These are phyloP conservation scores for Stegana nigrithorax DNA, from an alignment of 2,888 invertebrate genomes.

Conservation along the genomic window DNA sequence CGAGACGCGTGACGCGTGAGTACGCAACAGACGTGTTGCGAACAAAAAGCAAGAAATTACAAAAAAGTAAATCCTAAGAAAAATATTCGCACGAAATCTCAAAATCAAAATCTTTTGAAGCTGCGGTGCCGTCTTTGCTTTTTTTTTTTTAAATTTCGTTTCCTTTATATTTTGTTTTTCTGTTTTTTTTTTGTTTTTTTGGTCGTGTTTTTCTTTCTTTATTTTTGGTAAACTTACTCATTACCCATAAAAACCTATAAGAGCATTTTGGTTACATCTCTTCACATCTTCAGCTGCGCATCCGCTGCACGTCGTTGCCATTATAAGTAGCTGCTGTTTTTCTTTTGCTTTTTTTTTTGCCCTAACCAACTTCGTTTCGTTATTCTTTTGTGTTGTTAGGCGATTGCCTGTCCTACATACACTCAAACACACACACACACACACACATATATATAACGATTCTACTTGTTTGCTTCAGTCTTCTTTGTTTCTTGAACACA, in stretches of 20 bases:
- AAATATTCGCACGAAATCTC: background rate
- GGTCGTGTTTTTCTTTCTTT: background rate
- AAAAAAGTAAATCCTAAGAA: background rate
- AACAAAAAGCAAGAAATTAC: background rate
- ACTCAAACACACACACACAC: background rate
- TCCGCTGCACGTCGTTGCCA: too few relatives aligned
- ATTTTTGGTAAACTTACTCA: background rate
- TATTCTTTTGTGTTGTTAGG: background rate
- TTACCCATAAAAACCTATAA: too few relatives aligned
- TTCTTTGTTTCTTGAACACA: too few relatives aligned
- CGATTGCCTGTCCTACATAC: too few relatives aligned
- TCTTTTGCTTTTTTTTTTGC: background rate
- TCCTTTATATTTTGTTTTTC: too few relatives aligned
- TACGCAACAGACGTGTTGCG: background rate
- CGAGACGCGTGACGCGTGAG: background rate
- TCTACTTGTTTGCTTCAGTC: too few relatives aligned
- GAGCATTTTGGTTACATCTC: too few relatives aligned
- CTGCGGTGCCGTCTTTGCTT: background rate
- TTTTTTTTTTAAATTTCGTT: too few relatives aligned
- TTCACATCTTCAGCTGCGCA: too few relatives aligned
- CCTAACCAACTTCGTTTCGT: too few relatives aligned
- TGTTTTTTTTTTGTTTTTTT: background rate
- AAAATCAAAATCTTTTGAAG: slow-evolving; percentile 12
- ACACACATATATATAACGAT: background rate
- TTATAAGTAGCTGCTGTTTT: background rate